Percentiles rank a stretch among this genome's conserved stretches.
These are phyloP conservation scores for Urocyon cinereoargenteus DNA, from an alignment of 2,797 vertebrate genomes.

Conservation along the genomic window DNA sequence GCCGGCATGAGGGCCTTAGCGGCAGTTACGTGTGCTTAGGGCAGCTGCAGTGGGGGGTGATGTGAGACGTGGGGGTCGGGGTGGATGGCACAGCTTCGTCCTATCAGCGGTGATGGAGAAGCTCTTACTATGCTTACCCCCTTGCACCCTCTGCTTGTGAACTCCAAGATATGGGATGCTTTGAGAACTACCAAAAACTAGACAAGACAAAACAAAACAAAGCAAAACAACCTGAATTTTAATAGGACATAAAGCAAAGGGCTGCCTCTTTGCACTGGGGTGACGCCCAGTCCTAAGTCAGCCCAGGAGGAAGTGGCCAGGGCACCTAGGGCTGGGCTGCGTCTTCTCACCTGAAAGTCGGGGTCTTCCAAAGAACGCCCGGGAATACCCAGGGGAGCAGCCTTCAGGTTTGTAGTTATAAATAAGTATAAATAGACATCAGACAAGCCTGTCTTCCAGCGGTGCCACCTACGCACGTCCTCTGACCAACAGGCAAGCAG, in stretches of 20 bases:
- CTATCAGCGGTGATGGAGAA: not conserved
- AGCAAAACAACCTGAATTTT: not conserved
- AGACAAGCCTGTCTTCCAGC: not conserved
- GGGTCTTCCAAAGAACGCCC: slow-evolving; percentile 5
- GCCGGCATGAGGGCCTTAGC: not conserved
- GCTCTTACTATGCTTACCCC: not conserved
- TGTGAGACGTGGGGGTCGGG: accelerated
- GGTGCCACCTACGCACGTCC: not conserved
- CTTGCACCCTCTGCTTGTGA: not conserved
- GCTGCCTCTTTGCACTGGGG: not conserved
- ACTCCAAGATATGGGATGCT: not conserved
- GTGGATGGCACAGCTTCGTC: not conserved
- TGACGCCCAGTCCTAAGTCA: not conserved
- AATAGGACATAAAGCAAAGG: not conserved
- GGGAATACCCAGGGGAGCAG: not conserved
- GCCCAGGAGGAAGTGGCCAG: not conserved
- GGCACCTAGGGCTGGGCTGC: not conserved
- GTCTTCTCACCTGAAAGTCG: slow-evolving; percentile 10
- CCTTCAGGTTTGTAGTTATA: slow-evolving; percentile 48
- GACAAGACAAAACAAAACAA: not conserved
- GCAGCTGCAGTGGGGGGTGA: not conserved
- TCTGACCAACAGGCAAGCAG: not conserved
- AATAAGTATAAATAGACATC: slow-evolving; percentile 72
- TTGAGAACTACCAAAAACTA: not conserved
- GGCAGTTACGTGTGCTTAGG: not conserved